phyloP scores from a whole-genome alignment of 2,113 vertebrate species.

The Phrynocephalus versicolor region DNA sequence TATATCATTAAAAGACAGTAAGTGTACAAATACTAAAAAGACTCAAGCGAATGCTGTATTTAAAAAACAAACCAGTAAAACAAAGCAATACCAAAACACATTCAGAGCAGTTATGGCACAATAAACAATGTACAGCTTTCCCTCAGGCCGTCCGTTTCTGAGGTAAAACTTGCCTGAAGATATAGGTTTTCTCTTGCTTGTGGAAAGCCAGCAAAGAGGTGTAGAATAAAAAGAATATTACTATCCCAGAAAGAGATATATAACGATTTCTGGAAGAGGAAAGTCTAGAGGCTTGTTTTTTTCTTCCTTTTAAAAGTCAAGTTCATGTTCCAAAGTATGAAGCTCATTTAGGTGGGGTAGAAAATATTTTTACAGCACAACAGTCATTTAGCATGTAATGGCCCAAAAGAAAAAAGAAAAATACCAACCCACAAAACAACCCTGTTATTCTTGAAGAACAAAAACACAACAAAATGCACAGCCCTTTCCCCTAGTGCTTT shows the following conservation, averaged over 20 bases:
- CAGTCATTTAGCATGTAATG: slow-evolving; percentile 35
- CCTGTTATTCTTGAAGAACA: too few species aligned
- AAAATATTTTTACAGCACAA: not conserved
- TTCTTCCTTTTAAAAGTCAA: not conserved
- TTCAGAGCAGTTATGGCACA: too few species aligned
- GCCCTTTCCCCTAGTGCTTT: not conserved
- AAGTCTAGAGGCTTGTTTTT: slow-evolving; percentile 16
- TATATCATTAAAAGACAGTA: too few species aligned
- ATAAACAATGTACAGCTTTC: too few species aligned
- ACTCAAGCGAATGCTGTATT: too few species aligned
- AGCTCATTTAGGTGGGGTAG: slow-evolving; percentile 26
- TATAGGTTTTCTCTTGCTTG: slow-evolving; percentile 16
- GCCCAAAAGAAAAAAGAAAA: too few species aligned
- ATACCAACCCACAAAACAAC: too few species aligned
- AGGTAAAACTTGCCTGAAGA: too few species aligned
- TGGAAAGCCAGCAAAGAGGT: slow-evolving; percentile 48
- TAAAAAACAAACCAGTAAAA: too few species aligned
- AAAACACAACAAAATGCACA: slow-evolving; percentile 13
- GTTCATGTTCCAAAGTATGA: slow-evolving; percentile 26
- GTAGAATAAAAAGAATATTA: slow-evolving; percentile 15
- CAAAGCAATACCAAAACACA: too few species aligned
- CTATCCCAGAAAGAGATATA: slow-evolving; percentile 44
- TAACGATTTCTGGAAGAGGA: slow-evolving; percentile 45
- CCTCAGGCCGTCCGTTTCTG: too few species aligned
- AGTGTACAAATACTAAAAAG: too few species aligned